These are phyloP conservation scores for Sitobion miscanthi DNA, from an alignment of 1,140 invertebrate species.

Conservation along the genomic window DNA sequence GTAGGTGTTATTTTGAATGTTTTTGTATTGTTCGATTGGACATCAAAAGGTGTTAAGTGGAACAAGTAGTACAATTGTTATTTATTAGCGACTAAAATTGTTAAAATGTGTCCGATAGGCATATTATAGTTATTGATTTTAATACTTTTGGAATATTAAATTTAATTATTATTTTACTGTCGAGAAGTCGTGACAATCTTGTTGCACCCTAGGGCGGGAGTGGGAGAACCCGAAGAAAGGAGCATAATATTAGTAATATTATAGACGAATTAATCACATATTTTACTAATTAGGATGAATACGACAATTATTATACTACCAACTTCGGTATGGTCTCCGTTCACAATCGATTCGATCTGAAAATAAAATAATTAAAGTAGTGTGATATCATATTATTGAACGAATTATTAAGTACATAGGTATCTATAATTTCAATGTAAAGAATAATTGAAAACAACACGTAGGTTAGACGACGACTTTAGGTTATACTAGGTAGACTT, in stretches of 20 bases:
- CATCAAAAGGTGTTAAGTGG: not conserved
- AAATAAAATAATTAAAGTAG: not conserved
- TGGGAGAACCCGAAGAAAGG: too few relatives aligned
- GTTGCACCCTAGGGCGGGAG: rapidly evolving
- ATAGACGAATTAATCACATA: not conserved
- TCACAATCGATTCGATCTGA: not conserved
- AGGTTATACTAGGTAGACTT: not conserved
- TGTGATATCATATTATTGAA: not conserved
- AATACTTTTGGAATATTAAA: not conserved
- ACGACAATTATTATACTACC: too few relatives aligned
- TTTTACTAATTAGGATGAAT: not conserved
- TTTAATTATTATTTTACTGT: not conserved
- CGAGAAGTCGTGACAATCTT: not conserved
- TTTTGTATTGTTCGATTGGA: not conserved
- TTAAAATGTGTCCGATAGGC: not conserved
- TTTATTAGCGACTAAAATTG: not conserved
- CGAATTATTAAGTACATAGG: not conserved
- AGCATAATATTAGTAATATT: not conserved
- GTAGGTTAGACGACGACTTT: too few relatives aligned
- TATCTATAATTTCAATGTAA: too few relatives aligned
- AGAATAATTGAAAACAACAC: not conserved
- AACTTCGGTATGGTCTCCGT: not conserved
- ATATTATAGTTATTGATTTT: not conserved
- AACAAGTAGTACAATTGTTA: not conserved
- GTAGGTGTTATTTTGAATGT: not conserved